phyloP scores from a whole-genome alignment of 2,113 vertebrate species.

The Balaenoptera acutorostrata region DNA sequence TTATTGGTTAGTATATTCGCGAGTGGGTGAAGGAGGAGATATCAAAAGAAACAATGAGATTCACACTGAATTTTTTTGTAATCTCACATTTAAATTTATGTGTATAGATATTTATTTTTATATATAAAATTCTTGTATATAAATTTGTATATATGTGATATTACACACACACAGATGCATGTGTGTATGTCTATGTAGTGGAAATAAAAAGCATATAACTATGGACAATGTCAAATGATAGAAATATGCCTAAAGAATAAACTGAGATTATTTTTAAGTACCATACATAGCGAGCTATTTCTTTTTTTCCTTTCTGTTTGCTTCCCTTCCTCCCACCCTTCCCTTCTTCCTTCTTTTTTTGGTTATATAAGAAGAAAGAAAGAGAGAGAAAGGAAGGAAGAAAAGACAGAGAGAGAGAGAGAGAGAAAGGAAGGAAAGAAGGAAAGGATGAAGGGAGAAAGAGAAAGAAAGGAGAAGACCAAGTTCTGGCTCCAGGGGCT shows the following conservation, averaged over 20 bases:
- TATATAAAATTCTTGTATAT: background rate
- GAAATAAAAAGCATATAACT: background rate
- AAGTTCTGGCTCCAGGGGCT: background rate
- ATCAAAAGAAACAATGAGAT: background rate
- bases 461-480: background rate
- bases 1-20: background rate
- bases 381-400: background rate
- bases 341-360: background rate
- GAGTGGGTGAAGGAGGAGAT: background rate
- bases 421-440: background rate
- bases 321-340: background rate
- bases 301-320: background rate
- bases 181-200: background rate
- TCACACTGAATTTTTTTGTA: background rate
- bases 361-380: background rate
- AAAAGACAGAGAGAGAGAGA: no score
- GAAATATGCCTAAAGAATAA: background rate
- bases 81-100: constrained; percentile 23
- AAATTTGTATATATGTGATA: background rate
- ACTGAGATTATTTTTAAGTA: background rate
- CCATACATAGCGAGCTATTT: background rate
- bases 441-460: background rate
- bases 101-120: background rate
- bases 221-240: background rate
- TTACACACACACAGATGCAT: background rate